phyloP scores from a whole-genome alignment of 2,797 vertebrate species.

The Anomalospiza imberbis region DNA sequence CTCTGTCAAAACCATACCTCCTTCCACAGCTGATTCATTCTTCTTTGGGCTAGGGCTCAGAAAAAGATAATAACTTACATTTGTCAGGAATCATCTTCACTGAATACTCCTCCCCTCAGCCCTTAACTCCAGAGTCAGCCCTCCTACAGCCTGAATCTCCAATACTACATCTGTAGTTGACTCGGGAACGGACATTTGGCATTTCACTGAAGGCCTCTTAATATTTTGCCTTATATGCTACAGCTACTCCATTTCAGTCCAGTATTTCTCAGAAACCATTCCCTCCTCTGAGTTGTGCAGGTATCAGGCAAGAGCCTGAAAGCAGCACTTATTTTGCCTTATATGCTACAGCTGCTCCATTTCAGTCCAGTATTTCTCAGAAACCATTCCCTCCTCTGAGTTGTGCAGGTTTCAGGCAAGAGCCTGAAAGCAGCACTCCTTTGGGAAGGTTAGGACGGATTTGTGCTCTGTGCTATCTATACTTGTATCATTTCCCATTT shows the following conservation, averaged over 20 bases:
- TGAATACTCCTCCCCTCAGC: background rate
- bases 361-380: background rate
- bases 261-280: background rate
- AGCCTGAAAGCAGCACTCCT: background rate
- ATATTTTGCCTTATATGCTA: background rate
- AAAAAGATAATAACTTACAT: background rate
- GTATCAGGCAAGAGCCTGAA: no score
- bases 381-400: background rate
- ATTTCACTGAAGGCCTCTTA: background rate
- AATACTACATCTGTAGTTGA: background rate
- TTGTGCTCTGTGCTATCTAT: background rate
- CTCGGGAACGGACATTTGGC: fast-evolving
- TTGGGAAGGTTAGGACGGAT: background rate
- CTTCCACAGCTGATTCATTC: background rate
- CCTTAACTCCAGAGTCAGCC: background rate
- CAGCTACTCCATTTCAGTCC: background rate
- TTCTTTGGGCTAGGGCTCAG: background rate
- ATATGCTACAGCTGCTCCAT: background rate
- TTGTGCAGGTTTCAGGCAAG: background rate
- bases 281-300: no score
- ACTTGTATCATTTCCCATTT: background rate
- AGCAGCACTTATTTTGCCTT: background rate
- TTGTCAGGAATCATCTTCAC: background rate
- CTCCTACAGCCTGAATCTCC: background rate
- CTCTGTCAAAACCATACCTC: background rate